Conservation (phyloP, 2,888 invertebrate genomes). For the Scaptomyza polygonia region DNA sequence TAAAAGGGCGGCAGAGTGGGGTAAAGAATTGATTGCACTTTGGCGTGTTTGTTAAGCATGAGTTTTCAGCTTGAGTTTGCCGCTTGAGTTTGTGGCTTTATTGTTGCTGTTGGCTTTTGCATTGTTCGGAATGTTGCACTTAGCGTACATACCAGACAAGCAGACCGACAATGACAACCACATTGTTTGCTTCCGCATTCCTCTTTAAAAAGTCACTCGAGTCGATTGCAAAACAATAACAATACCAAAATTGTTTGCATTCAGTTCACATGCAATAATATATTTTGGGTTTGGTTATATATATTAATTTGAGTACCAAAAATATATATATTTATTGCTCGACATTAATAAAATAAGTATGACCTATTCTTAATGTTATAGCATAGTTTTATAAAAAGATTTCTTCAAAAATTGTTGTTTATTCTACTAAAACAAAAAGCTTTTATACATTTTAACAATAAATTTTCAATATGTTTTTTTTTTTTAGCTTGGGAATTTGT, state of each 20-base stretch:
- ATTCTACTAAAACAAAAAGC: background rate
- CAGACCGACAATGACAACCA: slow-evolving; percentile 31
- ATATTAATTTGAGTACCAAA: background rate
- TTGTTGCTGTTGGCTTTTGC: slow-evolving; percentile 37
- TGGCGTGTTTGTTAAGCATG: slow-evolving; percentile 53
- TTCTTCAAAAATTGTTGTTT: no score
- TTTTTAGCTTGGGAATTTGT: no score
- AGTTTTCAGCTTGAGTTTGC: slow-evolving; percentile 20
- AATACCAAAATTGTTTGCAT: slow-evolving; percentile 9
- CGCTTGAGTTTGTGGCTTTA: slow-evolving; percentile 24
- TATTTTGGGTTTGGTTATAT: slow-evolving; percentile 1
- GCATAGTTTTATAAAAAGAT: no score
- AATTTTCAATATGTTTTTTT: no score
- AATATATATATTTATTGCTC: no score
- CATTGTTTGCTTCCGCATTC: slow-evolving; percentile 56
- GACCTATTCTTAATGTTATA: no score
- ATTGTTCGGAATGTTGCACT: slow-evolving; percentile 60
- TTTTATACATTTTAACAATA: no score
- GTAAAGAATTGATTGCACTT: slow-evolving; percentile 58
- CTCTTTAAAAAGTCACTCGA: slow-evolving; percentile 59
- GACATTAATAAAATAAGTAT: no score
- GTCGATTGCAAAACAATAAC: slow-evolving; percentile 31
- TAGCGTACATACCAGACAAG: slow-evolving; percentile 31
- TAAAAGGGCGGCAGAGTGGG: slow-evolving; percentile 21
- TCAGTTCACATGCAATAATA: slow-evolving; percentile 14